Evolutionary conservation across 2,888 invertebrate genomes (phyloP).

Genomic region (Globia sparganii): DNA sequence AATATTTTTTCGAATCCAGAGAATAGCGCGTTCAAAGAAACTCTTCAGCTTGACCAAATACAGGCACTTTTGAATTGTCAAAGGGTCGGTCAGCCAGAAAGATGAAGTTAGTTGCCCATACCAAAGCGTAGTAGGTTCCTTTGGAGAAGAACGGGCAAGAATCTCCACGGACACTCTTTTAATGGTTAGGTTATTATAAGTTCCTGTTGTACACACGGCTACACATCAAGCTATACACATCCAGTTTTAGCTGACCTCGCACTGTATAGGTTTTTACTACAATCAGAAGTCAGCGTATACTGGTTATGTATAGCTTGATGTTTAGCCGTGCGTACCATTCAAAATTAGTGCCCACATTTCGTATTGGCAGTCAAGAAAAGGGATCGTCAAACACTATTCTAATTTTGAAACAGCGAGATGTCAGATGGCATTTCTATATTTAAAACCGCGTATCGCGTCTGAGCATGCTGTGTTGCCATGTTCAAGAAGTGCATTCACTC

Average conservation of each 20-base stretch:
- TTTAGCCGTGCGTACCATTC: too few relatives aligned
- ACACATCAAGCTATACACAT: too few relatives aligned
- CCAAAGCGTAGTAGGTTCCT: background rate
- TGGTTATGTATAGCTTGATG: too few relatives aligned
- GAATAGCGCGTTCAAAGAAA: too few relatives aligned
- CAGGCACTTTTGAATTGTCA: background rate
- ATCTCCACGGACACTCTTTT: background rate
- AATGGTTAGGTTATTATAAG: background rate
- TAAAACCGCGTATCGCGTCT: conserved; percentile 80
- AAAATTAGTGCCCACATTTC: conserved; percentile 32
- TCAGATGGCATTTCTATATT: conserved; percentile 79
- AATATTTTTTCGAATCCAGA: too few relatives aligned
- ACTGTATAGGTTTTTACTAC: too few relatives aligned
- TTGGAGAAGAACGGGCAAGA: background rate
- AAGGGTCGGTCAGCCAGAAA: background rate
- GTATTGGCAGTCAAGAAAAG: conserved; percentile 59
- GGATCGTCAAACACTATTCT: conserved; percentile 70
- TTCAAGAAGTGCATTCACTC: conserved; percentile 62
- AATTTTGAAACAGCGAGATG: conserved; percentile 75
- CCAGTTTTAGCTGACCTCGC: too few relatives aligned
- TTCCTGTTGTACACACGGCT: background rate
- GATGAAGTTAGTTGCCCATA: background rate
- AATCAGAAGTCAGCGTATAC: too few relatives aligned
- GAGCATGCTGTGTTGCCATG: conserved; percentile 75
- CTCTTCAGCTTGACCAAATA: too few relatives aligned